Evolutionary conservation across 37 sponge, comb jelly and placozoan genomes (phyloP).

Genomic region (Theonella swinhoei): DNA sequence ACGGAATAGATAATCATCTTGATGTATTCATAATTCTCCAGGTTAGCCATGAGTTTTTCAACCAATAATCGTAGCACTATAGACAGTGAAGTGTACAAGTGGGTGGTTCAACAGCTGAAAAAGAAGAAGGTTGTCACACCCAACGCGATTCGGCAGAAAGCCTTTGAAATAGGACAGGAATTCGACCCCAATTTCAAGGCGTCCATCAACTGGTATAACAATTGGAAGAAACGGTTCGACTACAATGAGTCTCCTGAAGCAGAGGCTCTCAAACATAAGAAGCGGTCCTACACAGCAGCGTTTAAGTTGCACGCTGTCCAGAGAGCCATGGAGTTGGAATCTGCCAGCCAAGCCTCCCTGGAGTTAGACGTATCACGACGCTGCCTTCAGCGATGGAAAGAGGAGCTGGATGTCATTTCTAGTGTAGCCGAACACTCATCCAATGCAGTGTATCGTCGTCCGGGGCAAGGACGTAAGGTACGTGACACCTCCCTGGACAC

Average conservation of each 20-base stretch:
- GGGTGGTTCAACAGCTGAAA: slow-evolving; percentile 66
- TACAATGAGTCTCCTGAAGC: slow-evolving; percentile 67
- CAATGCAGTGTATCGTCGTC: slow-evolving; percentile 73
- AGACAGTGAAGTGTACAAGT: slow-evolving; percentile 79
- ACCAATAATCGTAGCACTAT: slow-evolving; percentile 65
- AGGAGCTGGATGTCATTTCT: slow-evolving; percentile 76
- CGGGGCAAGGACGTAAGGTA: slow-evolving; percentile 83
- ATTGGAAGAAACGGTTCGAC: slow-evolving; percentile 81
- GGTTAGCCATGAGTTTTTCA: slow-evolving; percentile 38
- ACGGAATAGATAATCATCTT: not conserved
- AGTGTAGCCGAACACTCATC: slow-evolving; percentile 79
- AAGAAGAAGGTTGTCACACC: slow-evolving; percentile 66
- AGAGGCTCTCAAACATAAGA: slow-evolving; percentile 67
- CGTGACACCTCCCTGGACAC: slow-evolving; percentile 55
- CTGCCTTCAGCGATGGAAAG: slow-evolving; percentile 79
- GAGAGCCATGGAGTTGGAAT: slow-evolving; percentile 64
- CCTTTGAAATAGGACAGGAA: slow-evolving; percentile 76
- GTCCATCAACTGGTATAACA: slow-evolving; percentile 85
- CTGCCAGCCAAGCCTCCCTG: slow-evolving; percentile 80
- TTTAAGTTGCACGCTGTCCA: slow-evolving; percentile 84
- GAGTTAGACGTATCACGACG: slow-evolving; percentile 79
- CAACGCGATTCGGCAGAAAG: slow-evolving; percentile 76
- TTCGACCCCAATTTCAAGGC: slow-evolving; percentile 81
- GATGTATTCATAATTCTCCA: too few relatives aligned
- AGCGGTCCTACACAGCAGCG: slow-evolving; percentile 79